A percentile compares a stretch with the other conserved stretches of the same genome.
Conservation (phyloP, 1,140 invertebrate species). For the Bombus affinis region DNA sequence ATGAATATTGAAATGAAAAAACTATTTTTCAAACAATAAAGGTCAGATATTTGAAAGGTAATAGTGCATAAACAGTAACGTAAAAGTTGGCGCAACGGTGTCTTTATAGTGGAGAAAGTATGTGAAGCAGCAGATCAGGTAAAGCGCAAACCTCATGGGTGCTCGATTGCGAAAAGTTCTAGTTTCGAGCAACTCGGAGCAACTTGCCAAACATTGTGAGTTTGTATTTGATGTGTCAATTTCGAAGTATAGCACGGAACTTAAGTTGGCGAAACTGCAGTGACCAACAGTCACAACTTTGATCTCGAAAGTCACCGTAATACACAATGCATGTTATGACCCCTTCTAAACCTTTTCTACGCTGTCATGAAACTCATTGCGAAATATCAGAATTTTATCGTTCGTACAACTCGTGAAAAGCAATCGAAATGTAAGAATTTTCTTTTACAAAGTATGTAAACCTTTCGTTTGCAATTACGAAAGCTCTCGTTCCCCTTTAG, state of each 20-base stretch:
- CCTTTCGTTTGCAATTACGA: not conserved
- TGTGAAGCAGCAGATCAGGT: not conserved
- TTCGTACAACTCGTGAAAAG: no score
- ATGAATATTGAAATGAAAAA: not conserved
- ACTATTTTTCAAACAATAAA: not conserved
- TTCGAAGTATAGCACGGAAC: not conserved
- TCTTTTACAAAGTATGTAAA: not conserved
- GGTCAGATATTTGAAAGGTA: not conserved
- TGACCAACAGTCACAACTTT: not conserved
- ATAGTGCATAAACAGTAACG: not conserved
- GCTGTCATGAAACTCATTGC: no score
- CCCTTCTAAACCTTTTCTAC: not conserved
- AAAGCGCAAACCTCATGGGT: not conserved
- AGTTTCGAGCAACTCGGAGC: not conserved
- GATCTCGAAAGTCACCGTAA: not conserved
- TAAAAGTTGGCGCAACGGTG: not conserved
- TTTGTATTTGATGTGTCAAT: slow-evolving; percentile 23
- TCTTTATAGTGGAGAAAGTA: not conserved
- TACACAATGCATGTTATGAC: no score
- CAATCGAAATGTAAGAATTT: not conserved
- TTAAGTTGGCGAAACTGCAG: slow-evolving; percentile 1
- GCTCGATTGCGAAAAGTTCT: slow-evolving; percentile 5
- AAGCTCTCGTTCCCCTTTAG: not conserved
- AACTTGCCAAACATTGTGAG: slow-evolving; percentile 28
- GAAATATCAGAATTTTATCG: not conserved